These are phyloP conservation scores for Ceratosolen solmsi DNA, from an alignment of 1,140 invertebrate genomes.

Conservation along the genomic window DNA sequence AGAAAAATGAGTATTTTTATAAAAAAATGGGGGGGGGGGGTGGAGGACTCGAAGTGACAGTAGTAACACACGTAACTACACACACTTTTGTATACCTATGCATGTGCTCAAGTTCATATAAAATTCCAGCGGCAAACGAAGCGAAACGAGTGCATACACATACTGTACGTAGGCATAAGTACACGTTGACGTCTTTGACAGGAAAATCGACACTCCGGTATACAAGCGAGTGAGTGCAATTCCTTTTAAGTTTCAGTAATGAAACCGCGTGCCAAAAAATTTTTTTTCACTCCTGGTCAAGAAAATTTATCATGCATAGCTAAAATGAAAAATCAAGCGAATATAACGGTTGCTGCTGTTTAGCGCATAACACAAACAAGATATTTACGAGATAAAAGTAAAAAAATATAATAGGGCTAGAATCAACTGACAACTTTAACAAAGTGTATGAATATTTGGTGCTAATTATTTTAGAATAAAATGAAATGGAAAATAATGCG, in stretches of 20 bases:
- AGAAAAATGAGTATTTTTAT: background rate
- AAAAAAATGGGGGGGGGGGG: no score
- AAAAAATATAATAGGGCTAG: no score
- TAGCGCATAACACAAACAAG: conserved; percentile 12
- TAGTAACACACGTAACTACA: background rate
- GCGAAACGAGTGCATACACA: conserved; percentile 28
- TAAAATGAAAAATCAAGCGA: no score
- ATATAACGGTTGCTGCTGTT: background rate
- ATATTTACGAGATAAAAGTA: background rate
- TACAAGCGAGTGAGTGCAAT: background rate
- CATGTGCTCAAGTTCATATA: conserved; percentile 36
- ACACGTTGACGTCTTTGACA: conserved; percentile 25
- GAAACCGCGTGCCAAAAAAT: background rate
- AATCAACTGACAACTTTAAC: no score
- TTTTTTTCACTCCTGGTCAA: conserved; percentile 8
- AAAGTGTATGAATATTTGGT: no score
- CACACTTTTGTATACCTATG: background rate
- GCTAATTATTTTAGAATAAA: no score
- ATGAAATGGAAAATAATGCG: no score
- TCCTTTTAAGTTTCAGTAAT: conserved; percentile 17
- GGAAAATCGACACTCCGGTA: conserved; percentile 36
- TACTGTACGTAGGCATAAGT: background rate
- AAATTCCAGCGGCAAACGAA: no score
- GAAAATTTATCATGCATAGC: no score
- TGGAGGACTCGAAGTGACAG: background rate